phyloP scores from a whole-genome alignment of 64 coral and sea anemone species.

The Trachythela sp. region DNA sequence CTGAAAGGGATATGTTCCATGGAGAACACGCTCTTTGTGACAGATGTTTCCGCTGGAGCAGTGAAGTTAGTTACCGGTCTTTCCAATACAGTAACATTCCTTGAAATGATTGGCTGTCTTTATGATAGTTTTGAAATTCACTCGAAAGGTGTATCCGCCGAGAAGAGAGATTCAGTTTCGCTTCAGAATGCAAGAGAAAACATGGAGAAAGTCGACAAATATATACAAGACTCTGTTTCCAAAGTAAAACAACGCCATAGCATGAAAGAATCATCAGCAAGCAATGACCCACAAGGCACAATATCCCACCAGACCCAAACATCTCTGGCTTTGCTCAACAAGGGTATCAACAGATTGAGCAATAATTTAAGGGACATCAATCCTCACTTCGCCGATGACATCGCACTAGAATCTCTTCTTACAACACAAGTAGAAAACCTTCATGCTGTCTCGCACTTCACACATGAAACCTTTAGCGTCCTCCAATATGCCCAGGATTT shows the following conservation, averaged over 20 bases:
- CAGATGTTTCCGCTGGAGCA: not conserved
- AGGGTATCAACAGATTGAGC: not conserved
- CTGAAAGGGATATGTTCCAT: not conserved
- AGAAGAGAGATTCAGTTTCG: not conserved
- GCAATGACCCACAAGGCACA: conserved; percentile 28
- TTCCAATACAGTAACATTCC: not conserved
- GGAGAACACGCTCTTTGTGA: not conserved
- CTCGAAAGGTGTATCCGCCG: not conserved
- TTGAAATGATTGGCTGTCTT: not conserved
- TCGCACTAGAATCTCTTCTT: conserved; percentile 9
- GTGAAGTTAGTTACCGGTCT: not conserved
- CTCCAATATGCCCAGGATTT: conserved; percentile 29
- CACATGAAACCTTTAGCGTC: conserved; percentile 22
- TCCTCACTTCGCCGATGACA: not conserved
- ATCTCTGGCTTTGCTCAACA: conserved; percentile 26
- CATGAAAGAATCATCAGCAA: conserved; percentile 21
- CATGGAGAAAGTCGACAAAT: conserved; percentile 10
- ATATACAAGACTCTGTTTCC: conserved; percentile 16
- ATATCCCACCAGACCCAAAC: conserved; percentile 26
- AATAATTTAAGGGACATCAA: not conserved
- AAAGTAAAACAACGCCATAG: conserved; percentile 33
- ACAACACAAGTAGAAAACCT: conserved; percentile 43
- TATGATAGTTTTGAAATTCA: not conserved
- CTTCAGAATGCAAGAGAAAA: conserved; percentile 25
- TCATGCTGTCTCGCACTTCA: conserved; percentile 35